Evolutionary conservation across 2,113 vertebrate species (phyloP), one percentile per base, ranked within the genome.

Genomic region (Pipra filicauda): DNA sequence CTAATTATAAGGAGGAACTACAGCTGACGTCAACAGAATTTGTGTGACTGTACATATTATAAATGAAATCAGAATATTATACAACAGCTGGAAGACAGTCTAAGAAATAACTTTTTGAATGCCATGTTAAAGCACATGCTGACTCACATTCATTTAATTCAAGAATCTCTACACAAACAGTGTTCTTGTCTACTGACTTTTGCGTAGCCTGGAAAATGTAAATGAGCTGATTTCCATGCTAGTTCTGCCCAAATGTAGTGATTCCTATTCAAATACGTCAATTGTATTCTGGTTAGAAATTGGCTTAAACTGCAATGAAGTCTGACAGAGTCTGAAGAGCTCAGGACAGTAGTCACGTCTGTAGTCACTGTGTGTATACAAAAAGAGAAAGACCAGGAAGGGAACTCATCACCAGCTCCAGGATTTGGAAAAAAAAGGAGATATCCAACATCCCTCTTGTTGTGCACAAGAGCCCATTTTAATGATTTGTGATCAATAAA

Each of bases 21-120:
- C 75, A 86, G 93, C 72, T 94, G 92, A 93, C 51, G 31, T 95
- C 87, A 97, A 82, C 66, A 93, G 77, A 93, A 89, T 95, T 91
- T 88, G 62, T 91, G 86, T 82, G 76, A 85, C 89, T 79, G 71
- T n/a, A 92, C 54, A 58, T 82, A 59, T 57, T 57, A 76, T 87
- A 95, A 95, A 93, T 57, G 39, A 94, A 85, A 92, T 72, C 74
- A 69, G 61, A 95, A 49, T 95, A 91, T 91, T 91, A 64, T 85
- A 78, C 73, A 82, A 87, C 89, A 92, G 81, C 86, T 95, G 91
- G 89, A 87, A 97, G 66, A 85, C 33, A 89, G 87, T 89, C 89
- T 89, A 85, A 95, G 91, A 94, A 94, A 87, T 66, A 91, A 69
- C 52, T 87, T 89, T 82, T 75, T 89, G 61, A 95, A 89, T 91